Conservation (phyloP, 30 jellyfish, hydroid and myxozoan genomes). For the Aurelia sp. region DNA sequence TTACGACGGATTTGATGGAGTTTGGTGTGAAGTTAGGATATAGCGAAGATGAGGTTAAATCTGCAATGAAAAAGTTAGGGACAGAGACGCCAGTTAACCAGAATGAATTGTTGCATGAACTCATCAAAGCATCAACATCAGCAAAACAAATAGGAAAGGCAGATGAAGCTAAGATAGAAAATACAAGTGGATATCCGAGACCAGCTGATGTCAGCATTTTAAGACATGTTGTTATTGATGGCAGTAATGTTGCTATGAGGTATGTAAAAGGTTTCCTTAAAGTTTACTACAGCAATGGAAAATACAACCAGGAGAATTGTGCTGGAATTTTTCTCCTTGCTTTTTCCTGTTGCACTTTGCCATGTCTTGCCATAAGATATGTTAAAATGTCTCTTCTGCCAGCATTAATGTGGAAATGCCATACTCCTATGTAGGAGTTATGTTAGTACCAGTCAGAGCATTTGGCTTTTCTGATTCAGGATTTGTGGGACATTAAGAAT, state of each 20-base stretch:
- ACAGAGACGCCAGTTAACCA: slow-evolving; percentile 91
- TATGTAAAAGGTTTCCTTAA: slow-evolving; percentile 2
- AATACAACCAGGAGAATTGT: too few relatives aligned
- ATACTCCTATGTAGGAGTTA: too few relatives aligned
- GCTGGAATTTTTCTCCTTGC: too few relatives aligned
- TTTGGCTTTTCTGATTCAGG: too few relatives aligned
- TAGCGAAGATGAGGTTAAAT: slow-evolving; percentile 92
- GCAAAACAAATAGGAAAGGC: slow-evolving; percentile 69
- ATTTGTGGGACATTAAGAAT: too few relatives aligned
- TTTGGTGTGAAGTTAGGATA: slow-evolving; percentile 93
- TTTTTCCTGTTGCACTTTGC: too few relatives aligned
- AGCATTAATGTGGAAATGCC: too few relatives aligned
- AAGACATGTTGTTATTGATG: slow-evolving; percentile 96
- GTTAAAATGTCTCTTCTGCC: too few relatives aligned
- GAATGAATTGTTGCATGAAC: slow-evolving; percentile 90
- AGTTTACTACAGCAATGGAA: too few relatives aligned
- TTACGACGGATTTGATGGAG: slow-evolving; percentile 92
- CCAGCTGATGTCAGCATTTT: slow-evolving; percentile 73
- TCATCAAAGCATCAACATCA: slow-evolving; percentile 93
- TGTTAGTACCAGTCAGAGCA: too few relatives aligned
- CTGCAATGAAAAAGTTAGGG: slow-evolving; percentile 96
- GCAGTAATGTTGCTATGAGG: slow-evolving; percentile 99
- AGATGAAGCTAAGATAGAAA: slow-evolving; percentile 54
- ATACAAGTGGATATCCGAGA: slow-evolving; percentile 48
- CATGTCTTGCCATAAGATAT: too few relatives aligned